Evolutionary conservation across 2,888 invertebrate species (phyloP).

Genomic region (Epinotia bilunana): DNA sequence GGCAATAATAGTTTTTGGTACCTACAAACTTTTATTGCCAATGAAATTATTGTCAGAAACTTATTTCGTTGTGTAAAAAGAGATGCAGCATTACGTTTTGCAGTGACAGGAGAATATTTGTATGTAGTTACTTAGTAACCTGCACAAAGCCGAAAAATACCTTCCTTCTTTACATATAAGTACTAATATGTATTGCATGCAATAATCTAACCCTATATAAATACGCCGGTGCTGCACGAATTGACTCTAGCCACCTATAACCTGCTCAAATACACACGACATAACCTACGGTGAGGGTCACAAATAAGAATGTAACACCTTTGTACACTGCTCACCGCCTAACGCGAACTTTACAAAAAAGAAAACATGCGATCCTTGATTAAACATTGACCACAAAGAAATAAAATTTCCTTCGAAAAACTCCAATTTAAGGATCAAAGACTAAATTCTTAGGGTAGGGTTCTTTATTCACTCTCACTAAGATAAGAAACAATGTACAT

Average conservation of each 20-base stretch:
- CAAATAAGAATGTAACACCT: neutral
- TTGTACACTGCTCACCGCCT: neutral
- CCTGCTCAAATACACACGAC: neutral
- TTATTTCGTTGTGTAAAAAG: neutral
- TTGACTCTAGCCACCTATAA: neutral
- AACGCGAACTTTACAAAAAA: slow-evolving; percentile 16
- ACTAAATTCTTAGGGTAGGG: neutral
- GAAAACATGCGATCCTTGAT: slow-evolving; percentile 21
- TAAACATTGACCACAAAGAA: slow-evolving; percentile 32
- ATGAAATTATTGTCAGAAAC: no score
- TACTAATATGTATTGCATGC: neutral
- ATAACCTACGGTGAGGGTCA: neutral
- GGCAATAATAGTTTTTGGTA: no score
- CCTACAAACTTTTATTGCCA: no score
- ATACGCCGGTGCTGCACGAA: neutral
- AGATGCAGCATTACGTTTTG: no score
- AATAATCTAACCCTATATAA: neutral
- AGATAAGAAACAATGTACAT: neutral
- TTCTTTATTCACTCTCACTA: neutral
- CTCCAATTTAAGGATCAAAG: slow-evolving; percentile 5
- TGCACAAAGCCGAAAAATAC: no score
- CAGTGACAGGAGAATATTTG: no score
- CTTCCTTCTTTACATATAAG: neutral
- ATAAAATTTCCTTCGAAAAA: slow-evolving; percentile 13
- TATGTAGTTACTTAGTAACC: no score